Evolutionary conservation across 2,113 vertebrate species (phyloP).

Genomic region (Neodon shergylaensis): DNA sequence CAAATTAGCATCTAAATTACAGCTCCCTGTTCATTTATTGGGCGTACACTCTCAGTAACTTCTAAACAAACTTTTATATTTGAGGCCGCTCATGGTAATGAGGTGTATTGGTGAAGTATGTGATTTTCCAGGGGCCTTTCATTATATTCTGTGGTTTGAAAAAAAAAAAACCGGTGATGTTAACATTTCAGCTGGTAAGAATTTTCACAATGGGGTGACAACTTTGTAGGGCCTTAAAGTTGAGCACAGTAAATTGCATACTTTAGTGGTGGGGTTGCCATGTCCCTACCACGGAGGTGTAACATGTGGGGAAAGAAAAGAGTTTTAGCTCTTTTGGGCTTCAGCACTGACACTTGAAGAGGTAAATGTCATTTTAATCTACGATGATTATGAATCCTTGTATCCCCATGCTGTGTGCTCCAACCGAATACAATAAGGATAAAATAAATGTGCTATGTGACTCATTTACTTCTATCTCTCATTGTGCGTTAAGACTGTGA

Average conservation of each 20-base stretch:
- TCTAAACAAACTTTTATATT: conserved; percentile 87
- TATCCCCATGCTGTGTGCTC: conserved; percentile 79
- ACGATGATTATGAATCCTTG: conserved; percentile 83
- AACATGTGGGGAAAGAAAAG: conserved; percentile 52
- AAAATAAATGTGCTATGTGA: conserved; percentile 80
- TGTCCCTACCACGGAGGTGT: conserved; percentile 58
- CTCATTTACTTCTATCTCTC: conserved; percentile 83
- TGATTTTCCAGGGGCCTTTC: conserved; percentile 77
- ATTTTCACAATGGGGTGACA: conserved; percentile 79
- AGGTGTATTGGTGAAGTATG: conserved; percentile 75
- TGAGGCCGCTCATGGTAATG: conserved; percentile 81
- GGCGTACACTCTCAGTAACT: conserved; percentile 84
- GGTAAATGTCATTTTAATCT: conserved; percentile 84
- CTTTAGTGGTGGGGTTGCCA: conserved; percentile 77
- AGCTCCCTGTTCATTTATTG: conserved; percentile 86
- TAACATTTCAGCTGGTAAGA: conserved; percentile 79
- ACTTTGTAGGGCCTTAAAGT: conserved; percentile 83
- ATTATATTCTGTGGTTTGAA: conserved; percentile 76
- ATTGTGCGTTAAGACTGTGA: conserved; percentile 78
- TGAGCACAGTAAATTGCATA: conserved; percentile 79
- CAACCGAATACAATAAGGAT: conserved; percentile 79
- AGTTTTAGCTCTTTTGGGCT: conserved; percentile 81
- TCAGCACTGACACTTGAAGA: conserved; percentile 83
- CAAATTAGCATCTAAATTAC: conserved; percentile 91
- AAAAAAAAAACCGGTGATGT: conserved; percentile 42